Base-by-base conservation (phyloP, 2,888 invertebrate species). In the Abrostola tripartita region DNA sequence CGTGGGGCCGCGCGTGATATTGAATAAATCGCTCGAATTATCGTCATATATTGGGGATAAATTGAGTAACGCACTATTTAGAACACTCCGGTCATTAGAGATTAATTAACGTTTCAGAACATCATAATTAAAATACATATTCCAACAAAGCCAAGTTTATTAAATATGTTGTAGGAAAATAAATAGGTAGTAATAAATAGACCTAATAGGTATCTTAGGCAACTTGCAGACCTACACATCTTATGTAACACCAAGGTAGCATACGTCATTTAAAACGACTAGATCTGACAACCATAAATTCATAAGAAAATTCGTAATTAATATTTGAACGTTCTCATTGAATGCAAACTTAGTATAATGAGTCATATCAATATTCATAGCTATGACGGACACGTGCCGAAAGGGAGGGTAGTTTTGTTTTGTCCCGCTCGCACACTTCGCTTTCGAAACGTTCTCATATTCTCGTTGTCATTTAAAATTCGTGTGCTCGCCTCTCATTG, bases 291-390 rank as follows among this genome's bases (percentile, higher is more conserved):
- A 42, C 42, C 47, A 0, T 41, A 37, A 40, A 10, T 37, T 14
- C 35, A 52, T 38, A 24, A 55, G 35, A 52, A 64, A 61, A 51
- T 67, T 50, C 37, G 37, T 65, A 36, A 64, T 63, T 52, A 65
- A 71, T 69, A 71, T 66, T 67, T 65, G 36, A 44, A 47, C 59
- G 42, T 61, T 37, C 51, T 59, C 59, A 65, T 60, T 68, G 58
- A 62, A 68, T 61, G 50, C 61, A 61, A 74, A 74, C 79, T 74
- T 76, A 58, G 77, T 79, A 79, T 85, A 85, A 88, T 84, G 84
- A 87, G 82, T 70, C 73, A 63, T 88, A 88, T 89, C 83, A 88
- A 89, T 89, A 90, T 89, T 89, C 87, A 89, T 88, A 81, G 78
- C 63, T 74, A 68, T 75, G 81, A 81, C 67, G 74, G 86, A 72